Evolutionary conservation across 1,140 invertebrate genomes (phyloP), one percentile per base, ranked within the genome.

Genomic region (Aphidius gifuensis): DNA sequence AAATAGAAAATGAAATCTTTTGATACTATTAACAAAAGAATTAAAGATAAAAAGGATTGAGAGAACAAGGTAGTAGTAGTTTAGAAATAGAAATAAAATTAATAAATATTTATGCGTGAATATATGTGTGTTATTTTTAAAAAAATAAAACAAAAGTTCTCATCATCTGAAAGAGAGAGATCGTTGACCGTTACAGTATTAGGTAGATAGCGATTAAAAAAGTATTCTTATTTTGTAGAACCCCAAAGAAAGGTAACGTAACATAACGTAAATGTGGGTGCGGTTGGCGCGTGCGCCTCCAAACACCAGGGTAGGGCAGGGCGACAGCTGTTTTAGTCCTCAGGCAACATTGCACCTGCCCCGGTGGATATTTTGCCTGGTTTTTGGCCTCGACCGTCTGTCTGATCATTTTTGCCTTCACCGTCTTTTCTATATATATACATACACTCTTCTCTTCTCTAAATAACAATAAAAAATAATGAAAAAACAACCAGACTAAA

Each of bases 281-380:
- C 78, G 78, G 78, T 79, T 79, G 78, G 75, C 75, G 77, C 78
- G 77, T 81, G 78, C 78, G 72, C 75, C 75, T 78, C 74, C 73
- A 75, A 69, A 57, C 51, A 9, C 51, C 75, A 73, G 77, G 74
- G 72, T 71, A 75, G 70, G 70, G 68, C 74, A 71, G 71, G 75
- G 72, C 77, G 79, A 80, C 79, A 81, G 79, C 79, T 81, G 79
- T 75, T 74, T 72, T 69, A 73, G 71, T 74, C 73, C 73, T 74
- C 67, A 68, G 65, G 72, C 74, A 74, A 71, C 71, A 70, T 70
- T 80, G 74, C 79, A 80, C 79, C 79, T 79, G 79, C 74, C 71
- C 64, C 62, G 61, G 46, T 66, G 58, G 43, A 16, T 38, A 45
- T 63, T 54, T 63, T 49, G 49, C 64, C 64, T 66, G 68, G 61